phyloP scores from a whole-genome alignment of 1,140 invertebrate genomes.

The Drosophila littoralis region DNA sequence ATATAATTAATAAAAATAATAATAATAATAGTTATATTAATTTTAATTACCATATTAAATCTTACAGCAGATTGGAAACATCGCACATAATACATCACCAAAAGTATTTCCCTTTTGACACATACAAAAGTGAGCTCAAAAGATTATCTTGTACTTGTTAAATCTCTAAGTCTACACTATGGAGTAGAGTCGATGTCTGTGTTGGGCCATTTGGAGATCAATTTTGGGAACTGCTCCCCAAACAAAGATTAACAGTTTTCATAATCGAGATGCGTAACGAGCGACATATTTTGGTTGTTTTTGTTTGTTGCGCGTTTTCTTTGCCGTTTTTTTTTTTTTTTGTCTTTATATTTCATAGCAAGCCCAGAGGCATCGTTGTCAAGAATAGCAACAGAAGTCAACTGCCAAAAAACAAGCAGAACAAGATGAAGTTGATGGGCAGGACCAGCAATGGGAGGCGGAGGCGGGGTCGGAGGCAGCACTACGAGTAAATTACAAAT shows the following conservation, averaged over 20 bases:
- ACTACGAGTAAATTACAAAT: conserved; percentile 81
- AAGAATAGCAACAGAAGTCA: conserved; percentile 73
- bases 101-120: too few relatives aligned
- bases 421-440: conserved; percentile 16
- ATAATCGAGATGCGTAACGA: conserved; percentile 69
- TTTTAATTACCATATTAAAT: too few relatives aligned
- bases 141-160: not conserved
- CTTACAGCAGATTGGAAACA: too few relatives aligned
- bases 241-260: conserved; percentile 46
- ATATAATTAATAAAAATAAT: too few relatives aligned
- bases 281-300: conserved; percentile 54
- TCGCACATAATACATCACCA: too few relatives aligned
- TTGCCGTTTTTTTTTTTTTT: not conserved
- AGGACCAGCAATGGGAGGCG: not conserved
- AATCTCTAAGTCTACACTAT: not conserved
- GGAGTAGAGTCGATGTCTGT: too few relatives aligned
- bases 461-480: conserved; percentile 12
- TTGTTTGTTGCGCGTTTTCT: not conserved
- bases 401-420: conserved; percentile 54
- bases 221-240: conserved; percentile 48
- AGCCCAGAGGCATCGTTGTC: conserved; percentile 72
- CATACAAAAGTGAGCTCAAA: too few relatives aligned
- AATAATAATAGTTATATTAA: too few relatives aligned
- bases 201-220: conserved; percentile 29
- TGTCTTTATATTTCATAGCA: conserved; percentile 31